Evolutionary conservation across 2,797 vertebrate genomes (phyloP).

Genomic region (Pagetopsis macropterus): DNA sequence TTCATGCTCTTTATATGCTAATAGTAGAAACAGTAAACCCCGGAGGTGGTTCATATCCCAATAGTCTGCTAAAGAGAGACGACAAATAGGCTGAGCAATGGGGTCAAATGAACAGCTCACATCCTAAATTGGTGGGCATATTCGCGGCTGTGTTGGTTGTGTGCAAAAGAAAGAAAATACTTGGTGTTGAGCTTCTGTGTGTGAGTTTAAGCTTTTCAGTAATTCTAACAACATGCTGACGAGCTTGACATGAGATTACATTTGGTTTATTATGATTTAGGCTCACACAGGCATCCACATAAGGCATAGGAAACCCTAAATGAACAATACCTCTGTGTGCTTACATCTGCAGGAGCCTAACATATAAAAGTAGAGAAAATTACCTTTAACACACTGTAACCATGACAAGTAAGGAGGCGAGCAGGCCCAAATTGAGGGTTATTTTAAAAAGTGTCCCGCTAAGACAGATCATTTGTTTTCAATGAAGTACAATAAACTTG

Average conservation of each 20-base stretch:
- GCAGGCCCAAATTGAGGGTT: not conserved
- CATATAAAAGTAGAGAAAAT: not conserved
- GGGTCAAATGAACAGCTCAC: conserved; percentile 61
- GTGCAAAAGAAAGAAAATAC: conserved; percentile 22
- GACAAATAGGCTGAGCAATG: conserved; percentile 52
- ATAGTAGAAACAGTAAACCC: conserved; percentile 63
- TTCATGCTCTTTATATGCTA: conserved; percentile 72
- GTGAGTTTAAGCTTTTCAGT: too few relatives aligned
- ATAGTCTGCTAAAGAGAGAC: conserved; percentile 51
- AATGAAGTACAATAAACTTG: too few relatives aligned
- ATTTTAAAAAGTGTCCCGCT: not conserved
- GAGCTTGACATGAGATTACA: conserved; percentile 10
- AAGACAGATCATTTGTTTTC: not conserved
- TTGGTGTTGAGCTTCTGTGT: conserved; percentile 33
- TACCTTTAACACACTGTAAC: not conserved
- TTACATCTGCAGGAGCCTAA: not conserved
- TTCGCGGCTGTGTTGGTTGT: conserved; percentile 9
- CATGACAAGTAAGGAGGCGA: too few relatives aligned
- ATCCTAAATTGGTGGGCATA: conserved; percentile 42
- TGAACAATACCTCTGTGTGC: not conserved
- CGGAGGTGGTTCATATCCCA: conserved; percentile 63
- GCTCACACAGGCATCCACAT: not conserved
- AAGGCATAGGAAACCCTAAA: not conserved
- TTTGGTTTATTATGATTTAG: conserved; percentile 10
- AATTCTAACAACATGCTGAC: conserved; percentile 26